Percentiles rank a stretch among this genome's conserved stretches.
These are phyloP conservation scores for Scaptodrosophila lebanonensis DNA, from an alignment of 1,140 invertebrate species.

Conservation along the genomic window DNA sequence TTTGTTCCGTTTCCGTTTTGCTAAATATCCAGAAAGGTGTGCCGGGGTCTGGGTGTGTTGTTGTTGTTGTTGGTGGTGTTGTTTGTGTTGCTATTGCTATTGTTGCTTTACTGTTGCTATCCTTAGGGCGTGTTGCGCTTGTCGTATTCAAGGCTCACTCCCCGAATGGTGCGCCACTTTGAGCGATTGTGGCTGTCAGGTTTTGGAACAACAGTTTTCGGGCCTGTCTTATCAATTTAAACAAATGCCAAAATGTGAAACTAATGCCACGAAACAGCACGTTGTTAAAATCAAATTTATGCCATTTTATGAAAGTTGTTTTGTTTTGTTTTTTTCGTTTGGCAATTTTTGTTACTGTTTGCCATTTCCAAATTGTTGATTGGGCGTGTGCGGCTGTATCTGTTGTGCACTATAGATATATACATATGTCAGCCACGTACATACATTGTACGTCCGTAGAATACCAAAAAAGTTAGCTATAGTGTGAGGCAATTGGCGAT, in stretches of 20 bases:
- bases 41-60: conserved; percentile 47
- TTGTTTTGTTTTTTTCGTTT: conserved; percentile 34
- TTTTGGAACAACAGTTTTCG: conserved; percentile 47
- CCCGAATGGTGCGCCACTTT: too few relatives aligned
- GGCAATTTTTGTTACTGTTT: conserved; percentile 53
- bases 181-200: conserved; percentile 68
- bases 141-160: too few relatives aligned
- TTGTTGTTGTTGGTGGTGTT: conserved; percentile 3
- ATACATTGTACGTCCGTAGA: conserved; percentile 31
- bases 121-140: too few relatives aligned
- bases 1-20: conserved; percentile 63
- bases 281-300: conserved; percentile 57
- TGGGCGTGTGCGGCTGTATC: conserved; percentile 23
- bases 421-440: conserved; percentile 46
- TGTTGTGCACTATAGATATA: conserved; percentile 12
- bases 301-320: conserved; percentile 64
- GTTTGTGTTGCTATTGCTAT: conserved; percentile 16
- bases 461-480: conserved; percentile 67
- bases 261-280: conserved; percentile 18
- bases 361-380: conserved; percentile 60
- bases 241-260: conserved; percentile 38
- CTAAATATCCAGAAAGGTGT: conserved; percentile 45
- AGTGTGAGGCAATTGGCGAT: conserved; percentile 3
- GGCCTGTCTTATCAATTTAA: conserved; percentile 45
- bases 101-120: conserved; percentile 16